These are phyloP conservation scores for Cheilinus undulatus DNA, from an alignment of 2,113 vertebrate species.

Conservation along the genomic window DNA sequence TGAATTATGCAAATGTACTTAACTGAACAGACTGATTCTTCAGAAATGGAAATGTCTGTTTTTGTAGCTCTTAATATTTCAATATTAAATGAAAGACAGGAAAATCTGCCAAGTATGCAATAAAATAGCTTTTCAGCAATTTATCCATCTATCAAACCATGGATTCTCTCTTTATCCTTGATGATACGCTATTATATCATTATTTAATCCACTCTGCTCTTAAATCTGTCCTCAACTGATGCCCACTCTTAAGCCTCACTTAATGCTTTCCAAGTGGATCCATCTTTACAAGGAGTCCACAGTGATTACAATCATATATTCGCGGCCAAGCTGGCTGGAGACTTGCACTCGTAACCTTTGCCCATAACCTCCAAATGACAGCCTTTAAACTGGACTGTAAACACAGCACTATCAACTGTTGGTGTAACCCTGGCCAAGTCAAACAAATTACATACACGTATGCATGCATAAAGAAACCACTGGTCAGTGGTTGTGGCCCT, in stretches of 20 bases:
- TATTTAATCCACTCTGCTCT: neutral
- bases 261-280: constrained; percentile 3
- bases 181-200: neutral
- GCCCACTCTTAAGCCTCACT: constrained; percentile 3
- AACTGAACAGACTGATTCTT: constrained; percentile 24
- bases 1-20: constrained; percentile 49
- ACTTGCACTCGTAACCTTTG: constrained; percentile 51
- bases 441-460: constrained; percentile 60
- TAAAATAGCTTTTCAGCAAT: neutral
- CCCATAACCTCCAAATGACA: constrained; percentile 60
- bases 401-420: constrained; percentile 21
- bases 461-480: constrained; percentile 13
- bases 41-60: constrained; percentile 40
- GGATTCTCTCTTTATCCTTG: neutral
- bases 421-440: constrained; percentile 32
- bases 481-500: constrained; percentile 26
- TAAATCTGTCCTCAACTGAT: constrained; percentile 14
- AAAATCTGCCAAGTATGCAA: constrained; percentile 3
- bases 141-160: neutral
- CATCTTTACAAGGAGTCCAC: constrained; percentile 40
- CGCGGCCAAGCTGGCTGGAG: constrained; percentile 32
- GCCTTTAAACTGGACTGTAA: constrained; percentile 55
- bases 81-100: constrained; percentile 1
- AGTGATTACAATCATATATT: constrained; percentile 60
- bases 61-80: constrained; percentile 41